Percentiles rank a stretch among this genome's conserved stretches.
Evolutionary conservation across 2,888 invertebrate genomes (phyloP).

Genomic region (Nephrotoma flavescens): DNA sequence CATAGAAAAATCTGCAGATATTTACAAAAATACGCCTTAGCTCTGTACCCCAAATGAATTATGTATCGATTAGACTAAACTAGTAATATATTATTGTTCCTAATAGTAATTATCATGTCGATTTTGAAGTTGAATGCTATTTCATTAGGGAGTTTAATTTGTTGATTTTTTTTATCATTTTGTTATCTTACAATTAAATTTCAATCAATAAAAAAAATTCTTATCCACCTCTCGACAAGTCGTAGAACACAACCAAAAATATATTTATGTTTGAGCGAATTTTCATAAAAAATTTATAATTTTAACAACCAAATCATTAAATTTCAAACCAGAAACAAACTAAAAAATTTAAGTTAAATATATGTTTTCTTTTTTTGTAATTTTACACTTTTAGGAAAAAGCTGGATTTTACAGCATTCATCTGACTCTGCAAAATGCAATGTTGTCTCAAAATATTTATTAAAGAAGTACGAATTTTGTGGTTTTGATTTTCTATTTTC

Average conservation of each 20-base stretch:
- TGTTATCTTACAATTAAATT: background rate
- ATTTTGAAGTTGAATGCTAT: background rate
- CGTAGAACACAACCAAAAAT: background rate
- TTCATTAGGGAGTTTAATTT: background rate
- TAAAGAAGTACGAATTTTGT: constrained; percentile 55
- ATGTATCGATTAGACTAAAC: too few species aligned
- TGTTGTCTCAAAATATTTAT: constrained; percentile 78
- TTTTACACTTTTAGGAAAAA: constrained; percentile 53
- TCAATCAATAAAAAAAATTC: background rate
- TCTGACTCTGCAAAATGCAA: constrained; percentile 66
- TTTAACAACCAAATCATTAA: background rate
- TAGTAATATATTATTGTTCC: too few species aligned
- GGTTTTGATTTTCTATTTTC: constrained; percentile 9
- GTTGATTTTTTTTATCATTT: background rate
- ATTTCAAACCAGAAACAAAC: background rate
- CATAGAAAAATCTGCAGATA: too few species aligned
- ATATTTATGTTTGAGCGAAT: background rate
- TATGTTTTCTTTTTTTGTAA: constrained; percentile 6
- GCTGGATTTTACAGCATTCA: constrained; percentile 92
- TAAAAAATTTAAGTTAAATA: constrained; percentile 4
- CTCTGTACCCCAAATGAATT: too few species aligned
- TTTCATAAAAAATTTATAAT: background rate
- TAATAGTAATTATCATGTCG: background rate
- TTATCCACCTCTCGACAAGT: background rate
- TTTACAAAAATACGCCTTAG: too few species aligned